A percentile compares a stretch with the other conserved stretches of the same genome.
phyloP scores from a whole-genome alignment of 1,140 invertebrate species.

The Drosophila lacteicornis region DNA sequence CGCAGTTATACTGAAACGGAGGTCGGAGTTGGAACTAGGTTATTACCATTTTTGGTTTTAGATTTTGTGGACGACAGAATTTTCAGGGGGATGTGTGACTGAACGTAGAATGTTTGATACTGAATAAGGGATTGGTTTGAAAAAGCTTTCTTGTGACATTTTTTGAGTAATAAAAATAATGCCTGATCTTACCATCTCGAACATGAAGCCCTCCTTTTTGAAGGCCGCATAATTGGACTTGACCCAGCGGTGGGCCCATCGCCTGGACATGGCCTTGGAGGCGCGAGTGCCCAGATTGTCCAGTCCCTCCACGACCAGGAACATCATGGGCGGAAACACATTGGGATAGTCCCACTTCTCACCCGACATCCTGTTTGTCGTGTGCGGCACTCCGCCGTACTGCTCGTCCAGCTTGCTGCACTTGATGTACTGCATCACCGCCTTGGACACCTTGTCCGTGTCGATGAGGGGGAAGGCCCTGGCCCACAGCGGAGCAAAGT shows the following conservation, averaged over 20 bases:
- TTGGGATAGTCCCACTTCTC: constrained; percentile 98
- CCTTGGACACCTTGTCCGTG: constrained; percentile 88
- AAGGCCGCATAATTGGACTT: constrained; percentile 92
- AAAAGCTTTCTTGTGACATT: neutral
- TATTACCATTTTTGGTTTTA: neutral
- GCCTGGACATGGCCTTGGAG: constrained; percentile 89
- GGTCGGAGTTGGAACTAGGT: neutral
- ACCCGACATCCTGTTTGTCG: constrained; percentile 89
- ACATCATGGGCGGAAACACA: constrained; percentile 95
- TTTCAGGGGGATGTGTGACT: neutral
- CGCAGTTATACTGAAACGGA: constrained; percentile 90
- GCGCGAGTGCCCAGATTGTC: constrained; percentile 88
- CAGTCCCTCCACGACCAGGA: constrained; percentile 92
- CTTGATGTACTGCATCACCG: constrained; percentile 90
- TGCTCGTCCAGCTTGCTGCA: constrained; percentile 88
- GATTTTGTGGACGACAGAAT: neutral
- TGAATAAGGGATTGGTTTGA: neutral
- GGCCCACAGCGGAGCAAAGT: constrained; percentile 94
- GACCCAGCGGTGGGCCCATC: constrained; percentile 92
- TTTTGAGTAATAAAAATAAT: too few species aligned
- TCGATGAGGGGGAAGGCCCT: constrained; percentile 88
- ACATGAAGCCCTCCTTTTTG: constrained; percentile 90
- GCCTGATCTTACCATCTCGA: constrained; percentile 91
- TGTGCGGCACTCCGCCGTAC: constrained; percentile 91
- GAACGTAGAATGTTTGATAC: neutral